phyloP scores from a whole-genome alignment of 1,140 invertebrate species.

The Scaptodrosophila lebanonensis region DNA sequence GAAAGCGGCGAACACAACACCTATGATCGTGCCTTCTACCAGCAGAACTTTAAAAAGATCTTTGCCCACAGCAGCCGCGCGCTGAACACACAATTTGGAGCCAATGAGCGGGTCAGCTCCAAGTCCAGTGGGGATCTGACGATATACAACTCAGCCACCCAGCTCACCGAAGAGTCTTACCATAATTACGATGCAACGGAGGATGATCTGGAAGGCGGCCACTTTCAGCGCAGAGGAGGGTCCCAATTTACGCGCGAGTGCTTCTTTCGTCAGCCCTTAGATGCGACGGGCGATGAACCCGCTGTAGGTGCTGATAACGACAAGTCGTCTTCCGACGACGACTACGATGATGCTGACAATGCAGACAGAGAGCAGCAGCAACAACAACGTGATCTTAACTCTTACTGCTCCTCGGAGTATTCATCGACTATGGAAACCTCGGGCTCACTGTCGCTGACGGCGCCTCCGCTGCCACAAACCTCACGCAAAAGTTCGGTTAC shows the following conservation, averaged over 20 bases:
- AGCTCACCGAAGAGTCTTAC: conserved; percentile 21
- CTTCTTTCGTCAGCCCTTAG: conserved; percentile 51
- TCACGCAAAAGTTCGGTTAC: conserved; percentile 61
- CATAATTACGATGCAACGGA: conserved; percentile 18
- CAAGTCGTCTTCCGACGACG: conserved; percentile 6
- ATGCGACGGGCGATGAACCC: not conserved
- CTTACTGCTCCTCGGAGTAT: conserved; percentile 41
- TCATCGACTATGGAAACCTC: conserved; percentile 18
- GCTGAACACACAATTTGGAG: too few species aligned
- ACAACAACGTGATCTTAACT: conserved; percentile 11
- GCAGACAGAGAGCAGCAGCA: conserved; percentile 12
- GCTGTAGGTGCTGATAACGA: conserved; percentile 3
- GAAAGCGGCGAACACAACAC: conserved; percentile 59
- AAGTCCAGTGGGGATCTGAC: conserved; percentile 75
- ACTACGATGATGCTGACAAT: not conserved
- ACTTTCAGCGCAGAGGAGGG: conserved; percentile 64
- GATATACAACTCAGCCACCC: conserved; percentile 63
- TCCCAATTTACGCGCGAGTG: conserved; percentile 72
- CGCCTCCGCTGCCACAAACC: conserved; percentile 36
- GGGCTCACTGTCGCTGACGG: not conserved
- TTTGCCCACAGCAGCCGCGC: conserved; percentile 36
- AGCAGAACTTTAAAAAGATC: conserved; percentile 55
- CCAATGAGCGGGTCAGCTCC: conserved; percentile 56
- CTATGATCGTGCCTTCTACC: conserved; percentile 72
- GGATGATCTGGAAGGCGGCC: conserved; percentile 23